Conservation (phyloP, 2,113 vertebrate genomes). For the Vidua chalybeata region DNA sequence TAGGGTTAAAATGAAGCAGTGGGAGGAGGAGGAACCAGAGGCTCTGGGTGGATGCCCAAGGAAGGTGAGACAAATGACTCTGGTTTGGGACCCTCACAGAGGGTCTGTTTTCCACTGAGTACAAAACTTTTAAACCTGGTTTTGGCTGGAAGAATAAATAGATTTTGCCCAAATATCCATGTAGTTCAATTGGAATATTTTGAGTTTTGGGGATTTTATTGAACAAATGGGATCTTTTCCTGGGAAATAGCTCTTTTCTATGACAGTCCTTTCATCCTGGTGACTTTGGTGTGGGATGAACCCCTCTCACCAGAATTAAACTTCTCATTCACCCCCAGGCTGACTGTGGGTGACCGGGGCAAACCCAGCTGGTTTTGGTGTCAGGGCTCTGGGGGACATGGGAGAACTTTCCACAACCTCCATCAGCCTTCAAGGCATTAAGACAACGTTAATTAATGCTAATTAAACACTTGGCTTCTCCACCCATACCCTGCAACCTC, state of each 20-base stretch:
- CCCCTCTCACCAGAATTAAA: neutral
- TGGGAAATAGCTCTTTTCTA: neutral
- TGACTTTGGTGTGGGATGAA: neutral
- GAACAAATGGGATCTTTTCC: neutral
- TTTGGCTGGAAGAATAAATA: neutral
- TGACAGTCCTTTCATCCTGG: neutral
- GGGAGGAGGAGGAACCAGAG: neutral
- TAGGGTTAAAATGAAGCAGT: neutral
- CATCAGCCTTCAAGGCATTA: rapidly evolving
- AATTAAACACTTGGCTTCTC: neutral
- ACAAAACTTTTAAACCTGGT: neutral
- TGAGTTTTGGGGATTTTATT: neutral
- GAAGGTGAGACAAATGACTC: neutral
- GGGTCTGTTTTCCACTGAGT: neutral
- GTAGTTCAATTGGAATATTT: neutral
- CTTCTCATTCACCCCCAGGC: neutral
- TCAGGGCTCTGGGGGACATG: rapidly evolving
- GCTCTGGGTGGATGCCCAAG: neutral
- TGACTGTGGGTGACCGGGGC: neutral
- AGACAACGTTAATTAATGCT: neutral
- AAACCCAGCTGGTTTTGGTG: neutral
- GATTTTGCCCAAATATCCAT: neutral
- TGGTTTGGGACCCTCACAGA: neutral
- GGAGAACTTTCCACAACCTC: neutral
- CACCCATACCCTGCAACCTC: neutral